Percentiles rank a stretch among this genome's conserved stretches.
Evolutionary conservation across 2,888 invertebrate species (phyloP).

Genomic region (Andrena chrysosceles): DNA sequence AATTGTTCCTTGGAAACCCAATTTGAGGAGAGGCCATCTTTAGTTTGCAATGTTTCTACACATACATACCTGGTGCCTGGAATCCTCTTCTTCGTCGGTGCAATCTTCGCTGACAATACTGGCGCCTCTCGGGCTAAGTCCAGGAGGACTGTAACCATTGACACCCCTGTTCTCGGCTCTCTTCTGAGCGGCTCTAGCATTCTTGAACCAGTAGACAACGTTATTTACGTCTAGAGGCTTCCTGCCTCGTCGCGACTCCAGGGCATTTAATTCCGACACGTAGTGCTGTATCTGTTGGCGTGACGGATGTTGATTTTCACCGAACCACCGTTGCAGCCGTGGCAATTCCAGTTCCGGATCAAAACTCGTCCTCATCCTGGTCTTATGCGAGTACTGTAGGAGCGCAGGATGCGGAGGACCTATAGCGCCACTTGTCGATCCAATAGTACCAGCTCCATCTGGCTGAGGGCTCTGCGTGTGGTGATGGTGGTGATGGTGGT

Average conservation of each 20-base stretch:
- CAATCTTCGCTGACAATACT: slow-evolving; percentile 84
- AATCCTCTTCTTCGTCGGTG: slow-evolving; percentile 86
- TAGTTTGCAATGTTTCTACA: not conserved
- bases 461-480: slow-evolving; percentile 82
- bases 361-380: slow-evolving; percentile 98
- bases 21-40: not conserved
- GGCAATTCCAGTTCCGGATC: slow-evolving; percentile 98
- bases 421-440: slow-evolving; percentile 86
- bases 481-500: slow-evolving; percentile 72
- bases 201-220: slow-evolving; percentile 99
- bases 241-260: slow-evolving; percentile 96
- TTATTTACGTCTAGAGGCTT: slow-evolving; percentile 98
- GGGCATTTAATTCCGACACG: slow-evolving; percentile 95
- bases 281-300: slow-evolving; percentile 98
- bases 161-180: slow-evolving; percentile 90
- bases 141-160: slow-evolving; percentile 84
- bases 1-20: no score
- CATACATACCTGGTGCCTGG: slow-evolving; percentile 82
- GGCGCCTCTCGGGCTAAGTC: slow-evolving; percentile 83
- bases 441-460: slow-evolving; percentile 84
- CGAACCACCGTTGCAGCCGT: slow-evolving; percentile 98
- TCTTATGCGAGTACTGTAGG: slow-evolving; percentile 89
- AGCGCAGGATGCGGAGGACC: slow-evolving; percentile 89
- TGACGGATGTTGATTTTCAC: slow-evolving; percentile 98
- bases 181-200: slow-evolving; percentile 97